Base-by-base conservation (phyloP, 2,113 vertebrate genomes). In the Anthoscopus minutus region DNA sequence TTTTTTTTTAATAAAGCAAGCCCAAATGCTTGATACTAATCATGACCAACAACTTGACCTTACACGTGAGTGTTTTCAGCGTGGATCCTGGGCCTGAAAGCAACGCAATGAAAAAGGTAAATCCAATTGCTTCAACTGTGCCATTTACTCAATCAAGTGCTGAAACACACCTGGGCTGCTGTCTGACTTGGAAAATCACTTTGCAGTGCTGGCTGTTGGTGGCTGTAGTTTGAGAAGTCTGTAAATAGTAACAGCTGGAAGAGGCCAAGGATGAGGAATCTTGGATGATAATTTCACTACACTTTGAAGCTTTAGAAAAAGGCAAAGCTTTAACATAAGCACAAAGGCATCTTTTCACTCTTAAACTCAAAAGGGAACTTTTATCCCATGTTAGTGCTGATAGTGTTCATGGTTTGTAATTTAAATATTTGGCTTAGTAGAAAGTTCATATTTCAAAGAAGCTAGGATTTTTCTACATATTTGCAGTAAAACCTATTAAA, bases 51-150 rank as follows among this genome's bases (percentile, higher is more conserved):
- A 25, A 21, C 31, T 35, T 0, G 0, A 54, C 28, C 28, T 28
- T 9, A 48, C 0, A 37, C 1, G 1, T 3, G 27, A n/a, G 10
- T 4, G 12, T 47, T 81, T 62, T 12, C 47, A 13, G 0, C 2
- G 12, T 4, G 53, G 14, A 30, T 48, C 13, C 58, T 58, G 20
- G 3, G 8, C 19, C 58, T 10, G 48, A 61, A 51, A 48, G 42
- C 20, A 56, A 8, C 0, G 4, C 2, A 1, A 9, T 16, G 7
- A 20, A 16, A 83, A 78, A 73, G 21, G 23, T 4, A 23, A 73
- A 93, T 30, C 30, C 17, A 47, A 5, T 4, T 28, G 50, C 53
- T 80, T 42, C 60, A 22, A 10, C 23, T 8, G 3, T 19, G 44
- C 18, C 20, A 24, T 18, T 54, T 33, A 23, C 50, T 45, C 1